A percentile compares a stretch with the other conserved stretches of the same genome.
These are phyloP conservation scores for Drosophila lutescens DNA, from an alignment of 2,888 invertebrate genomes.

Conservation along the genomic window DNA sequence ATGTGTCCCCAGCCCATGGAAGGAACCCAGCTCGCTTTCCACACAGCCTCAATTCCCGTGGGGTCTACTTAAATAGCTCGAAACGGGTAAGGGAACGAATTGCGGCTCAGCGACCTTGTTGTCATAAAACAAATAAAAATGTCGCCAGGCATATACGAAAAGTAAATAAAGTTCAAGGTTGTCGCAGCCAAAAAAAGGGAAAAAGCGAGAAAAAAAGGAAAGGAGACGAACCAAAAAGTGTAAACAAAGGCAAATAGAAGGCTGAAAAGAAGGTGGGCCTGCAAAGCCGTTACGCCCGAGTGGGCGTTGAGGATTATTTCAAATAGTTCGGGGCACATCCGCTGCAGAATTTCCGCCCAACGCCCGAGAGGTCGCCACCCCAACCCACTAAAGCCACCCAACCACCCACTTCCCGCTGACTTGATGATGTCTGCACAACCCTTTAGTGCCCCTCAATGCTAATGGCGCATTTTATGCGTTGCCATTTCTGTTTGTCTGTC, in stretches of 20 bases:
- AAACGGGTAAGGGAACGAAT: slow-evolving; percentile 3
- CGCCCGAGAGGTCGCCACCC: slow-evolving; percentile 33
- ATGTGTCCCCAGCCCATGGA: neutral
- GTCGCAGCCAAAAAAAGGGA: slow-evolving; percentile 30
- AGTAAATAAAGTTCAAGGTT: slow-evolving; percentile 62
- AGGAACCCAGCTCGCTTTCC: slow-evolving; percentile 7
- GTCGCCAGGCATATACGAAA: slow-evolving; percentile 60
- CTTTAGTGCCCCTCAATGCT: slow-evolving; percentile 56
- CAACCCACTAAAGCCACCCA: neutral
- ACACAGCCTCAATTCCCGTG: slow-evolving; percentile 59
- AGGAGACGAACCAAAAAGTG: slow-evolving; percentile 34
- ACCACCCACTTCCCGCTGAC: slow-evolving; percentile 6
- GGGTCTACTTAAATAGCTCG: slow-evolving; percentile 62
- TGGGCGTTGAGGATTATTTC: slow-evolving; percentile 65
- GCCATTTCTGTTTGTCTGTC: slow-evolving; percentile 66
- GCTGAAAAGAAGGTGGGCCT: slow-evolving; percentile 21
- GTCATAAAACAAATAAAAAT: slow-evolving; percentile 70
- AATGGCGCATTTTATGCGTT: slow-evolving; percentile 72
- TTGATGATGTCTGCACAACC: slow-evolving; percentile 49
- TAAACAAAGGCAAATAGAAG: slow-evolving; percentile 45
- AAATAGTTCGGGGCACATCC: slow-evolving; percentile 74
- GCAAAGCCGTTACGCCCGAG: slow-evolving; percentile 42
- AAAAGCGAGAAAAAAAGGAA: slow-evolving; percentile 1
- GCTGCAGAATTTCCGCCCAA: slow-evolving; percentile 75
- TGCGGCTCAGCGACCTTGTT: slow-evolving; percentile 58